These are phyloP conservation scores for Pelobates fuscus DNA, from an alignment of 2,113 vertebrate species.

Conservation along the genomic window DNA sequence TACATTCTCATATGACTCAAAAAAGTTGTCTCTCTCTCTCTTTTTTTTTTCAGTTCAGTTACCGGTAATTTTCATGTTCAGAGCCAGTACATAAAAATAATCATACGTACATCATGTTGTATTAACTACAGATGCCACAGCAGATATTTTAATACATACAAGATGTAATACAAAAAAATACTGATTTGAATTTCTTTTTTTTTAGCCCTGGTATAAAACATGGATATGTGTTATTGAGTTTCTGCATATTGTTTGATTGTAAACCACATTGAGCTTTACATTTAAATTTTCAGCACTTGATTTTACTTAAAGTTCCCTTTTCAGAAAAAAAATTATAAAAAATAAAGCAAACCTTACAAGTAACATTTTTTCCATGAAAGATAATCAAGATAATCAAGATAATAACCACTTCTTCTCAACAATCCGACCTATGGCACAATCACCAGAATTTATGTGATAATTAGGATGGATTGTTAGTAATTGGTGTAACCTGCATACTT, in stretches of 20 bases:
- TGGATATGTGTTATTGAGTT: slow-evolving; percentile 26
- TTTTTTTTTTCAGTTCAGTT: slow-evolving; percentile 21
- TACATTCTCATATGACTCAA: neutral
- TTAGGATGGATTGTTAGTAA: too few species aligned
- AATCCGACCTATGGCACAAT: too few species aligned
- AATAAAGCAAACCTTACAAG: too few species aligned
- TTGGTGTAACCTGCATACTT: too few species aligned
- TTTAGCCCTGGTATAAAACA: slow-evolving; percentile 36
- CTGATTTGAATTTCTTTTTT: slow-evolving; percentile 25
- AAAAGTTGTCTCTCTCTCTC: neutral
- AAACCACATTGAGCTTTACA: slow-evolving; percentile 18
- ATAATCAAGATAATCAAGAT: too few species aligned
- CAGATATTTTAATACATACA: slow-evolving; percentile 43
- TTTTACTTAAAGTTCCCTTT: neutral
- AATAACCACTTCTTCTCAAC: too few species aligned
- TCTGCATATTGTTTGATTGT: slow-evolving; percentile 20
- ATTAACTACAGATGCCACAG: slow-evolving; percentile 26
- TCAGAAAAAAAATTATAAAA: too few species aligned
- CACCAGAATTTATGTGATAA: too few species aligned
- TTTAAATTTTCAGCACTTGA: neutral
- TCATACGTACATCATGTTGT: slow-evolving; percentile 15
- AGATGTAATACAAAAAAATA: slow-evolving; percentile 16
- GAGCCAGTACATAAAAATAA: slow-evolving; percentile 35
- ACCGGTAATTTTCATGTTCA: slow-evolving; percentile 18
- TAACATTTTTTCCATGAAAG: too few species aligned